Percentiles rank a stretch among this genome's conserved stretches.
Conservation (phyloP, 2,797 vertebrate genomes). For the Sebastolobus altivelis region DNA sequence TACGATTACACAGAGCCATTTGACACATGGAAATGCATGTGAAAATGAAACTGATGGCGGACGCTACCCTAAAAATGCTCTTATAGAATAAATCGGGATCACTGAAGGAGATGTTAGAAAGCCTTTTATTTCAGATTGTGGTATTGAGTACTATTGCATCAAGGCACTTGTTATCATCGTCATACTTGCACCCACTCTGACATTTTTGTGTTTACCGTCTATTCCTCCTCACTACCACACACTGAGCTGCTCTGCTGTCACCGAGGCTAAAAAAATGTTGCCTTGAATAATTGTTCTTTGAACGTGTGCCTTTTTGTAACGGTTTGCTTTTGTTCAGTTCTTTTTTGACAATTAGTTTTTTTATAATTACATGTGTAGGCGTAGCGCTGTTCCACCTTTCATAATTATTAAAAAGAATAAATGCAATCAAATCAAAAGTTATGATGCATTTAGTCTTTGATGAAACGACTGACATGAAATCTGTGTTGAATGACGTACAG, state of each 20-base stretch:
- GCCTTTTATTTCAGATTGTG: neutral
- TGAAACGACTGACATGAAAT: neutral
- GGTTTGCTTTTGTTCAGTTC: neutral
- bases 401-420: slow-evolving; percentile 10
- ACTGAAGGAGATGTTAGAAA: neutral
- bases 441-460: neutral
- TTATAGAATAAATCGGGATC: neutral
- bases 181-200: neutral
- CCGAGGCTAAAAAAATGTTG: too few species aligned
- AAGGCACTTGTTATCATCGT: slow-evolving; percentile 7
- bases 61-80: neutral
- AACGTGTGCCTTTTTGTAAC: slow-evolving; percentile 21
- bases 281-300: slow-evolving; percentile 5
- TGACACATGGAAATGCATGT: neutral
- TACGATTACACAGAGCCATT: neutral
- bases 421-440: neutral
- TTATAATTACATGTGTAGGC: neutral
- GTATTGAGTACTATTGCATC: neutral
- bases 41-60: neutral
- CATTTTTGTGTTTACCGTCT: neutral
- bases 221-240: neutral
- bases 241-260: slow-evolving; percentile 27
- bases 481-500: neutral
- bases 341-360: neutral
- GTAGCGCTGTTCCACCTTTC: neutral